Conservation (phyloP, 2,797 vertebrate species). For the Bryconaethiops microstoma region DNA sequence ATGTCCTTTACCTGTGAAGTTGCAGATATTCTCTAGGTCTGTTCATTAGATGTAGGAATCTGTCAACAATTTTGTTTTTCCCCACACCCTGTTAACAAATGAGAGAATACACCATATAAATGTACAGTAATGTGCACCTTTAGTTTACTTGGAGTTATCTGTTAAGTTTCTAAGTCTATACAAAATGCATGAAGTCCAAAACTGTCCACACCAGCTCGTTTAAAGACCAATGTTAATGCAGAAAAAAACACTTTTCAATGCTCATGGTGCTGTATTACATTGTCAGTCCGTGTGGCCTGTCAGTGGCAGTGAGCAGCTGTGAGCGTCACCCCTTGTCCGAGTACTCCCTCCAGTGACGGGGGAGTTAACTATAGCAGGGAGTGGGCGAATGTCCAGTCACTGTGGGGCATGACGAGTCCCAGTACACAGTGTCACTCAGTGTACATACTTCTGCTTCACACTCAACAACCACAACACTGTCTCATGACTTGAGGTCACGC, state of each 20-base stretch:
- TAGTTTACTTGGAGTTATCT: background rate
- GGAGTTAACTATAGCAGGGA: constrained; percentile 31
- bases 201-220: background rate
- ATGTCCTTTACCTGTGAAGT: constrained; percentile 86
- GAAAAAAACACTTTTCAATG: background rate
- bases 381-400: constrained; percentile 35
- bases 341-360: constrained; percentile 21
- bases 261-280: background rate
- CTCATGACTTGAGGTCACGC: constrained; percentile 9
- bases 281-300: constrained; percentile 14
- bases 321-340: constrained; percentile 24
- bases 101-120: constrained; percentile 14
- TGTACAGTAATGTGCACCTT: background rate
- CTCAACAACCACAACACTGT: constrained; percentile 15
- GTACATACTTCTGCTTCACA: constrained; percentile 16
- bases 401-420: constrained; percentile 27
- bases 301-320: constrained; percentile 36
- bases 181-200: background rate
- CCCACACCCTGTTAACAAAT: constrained; percentile 87
- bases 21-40: constrained; percentile 96
- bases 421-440: constrained; percentile 35
- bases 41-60: constrained; percentile 95
- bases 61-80: constrained; percentile 97
- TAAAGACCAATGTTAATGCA: background rate
- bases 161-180: background rate